phyloP scores from a whole-genome alignment of 2,797 vertebrate genomes.

The Lutjanus campechanus region DNA sequence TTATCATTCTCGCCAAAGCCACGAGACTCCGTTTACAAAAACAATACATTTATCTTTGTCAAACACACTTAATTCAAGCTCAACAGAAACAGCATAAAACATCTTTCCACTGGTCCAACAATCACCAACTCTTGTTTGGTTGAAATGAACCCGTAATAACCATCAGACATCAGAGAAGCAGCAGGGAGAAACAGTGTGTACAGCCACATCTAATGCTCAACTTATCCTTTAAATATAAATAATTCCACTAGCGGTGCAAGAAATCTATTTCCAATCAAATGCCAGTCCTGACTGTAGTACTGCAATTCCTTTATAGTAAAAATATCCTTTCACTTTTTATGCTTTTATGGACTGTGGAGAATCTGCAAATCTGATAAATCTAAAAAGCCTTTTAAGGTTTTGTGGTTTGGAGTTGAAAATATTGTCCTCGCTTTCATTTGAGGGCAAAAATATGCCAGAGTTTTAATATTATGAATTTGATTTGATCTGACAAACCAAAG shows the following conservation, averaged over 20 bases:
- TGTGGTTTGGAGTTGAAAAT: constrained; percentile 7
- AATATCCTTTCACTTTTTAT: constrained; percentile 12
- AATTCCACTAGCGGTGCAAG: background rate
- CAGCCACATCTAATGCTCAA: too few relatives aligned
- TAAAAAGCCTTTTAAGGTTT: constrained; percentile 29
- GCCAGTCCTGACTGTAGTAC: constrained; percentile 1
- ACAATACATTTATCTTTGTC: too few relatives aligned
- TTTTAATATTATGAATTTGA: constrained; percentile 27
- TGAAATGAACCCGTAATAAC: too few relatives aligned
- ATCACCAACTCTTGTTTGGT: too few relatives aligned
- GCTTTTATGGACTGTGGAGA: background rate
- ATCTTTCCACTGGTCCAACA: too few relatives aligned
- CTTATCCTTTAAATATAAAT: background rate
- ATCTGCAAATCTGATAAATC: constrained; percentile 28
- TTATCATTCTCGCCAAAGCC: too few relatives aligned
- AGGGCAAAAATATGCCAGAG: constrained; percentile 13
- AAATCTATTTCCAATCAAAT: constrained; percentile 36
- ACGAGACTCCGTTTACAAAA: too few relatives aligned
- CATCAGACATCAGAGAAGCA: too few relatives aligned
- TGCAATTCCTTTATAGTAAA: constrained; percentile 21
- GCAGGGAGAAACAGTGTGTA: too few relatives aligned
- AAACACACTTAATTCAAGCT: too few relatives aligned
- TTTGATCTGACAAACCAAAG: constrained; percentile 39
- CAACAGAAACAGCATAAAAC: too few relatives aligned
- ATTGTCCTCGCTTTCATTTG: constrained; percentile 3